Evolutionary conservation across 2,113 vertebrate species (phyloP).

Genomic region (Psilopsiagon aymara): DNA sequence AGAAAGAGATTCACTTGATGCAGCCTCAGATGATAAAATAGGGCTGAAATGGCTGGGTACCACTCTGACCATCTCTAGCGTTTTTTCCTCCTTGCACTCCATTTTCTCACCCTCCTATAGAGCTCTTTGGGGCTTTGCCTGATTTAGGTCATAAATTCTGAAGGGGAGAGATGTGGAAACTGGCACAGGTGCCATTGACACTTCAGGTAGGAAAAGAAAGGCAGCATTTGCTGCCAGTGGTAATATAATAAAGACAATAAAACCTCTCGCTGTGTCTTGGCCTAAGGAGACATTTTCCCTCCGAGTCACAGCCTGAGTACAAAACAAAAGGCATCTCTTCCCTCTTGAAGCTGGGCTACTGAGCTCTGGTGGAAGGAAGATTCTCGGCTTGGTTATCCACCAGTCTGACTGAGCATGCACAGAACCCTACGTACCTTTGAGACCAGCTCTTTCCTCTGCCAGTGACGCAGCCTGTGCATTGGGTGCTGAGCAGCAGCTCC

Average conservation of each 20-base stretch:
- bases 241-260: background rate
- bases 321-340: background rate
- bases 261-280: background rate
- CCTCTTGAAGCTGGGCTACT: background rate
- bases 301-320: background rate
- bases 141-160: constrained; percentile 1
- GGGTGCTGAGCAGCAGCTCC: background rate
- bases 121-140: background rate
- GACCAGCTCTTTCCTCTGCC: background rate
- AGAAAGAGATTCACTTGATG: constrained; percentile 1
- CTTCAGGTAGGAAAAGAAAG: background rate
- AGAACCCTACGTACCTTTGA: background rate
- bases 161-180: background rate
- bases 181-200: background rate
- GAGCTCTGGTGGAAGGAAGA: background rate
- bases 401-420: background rate
- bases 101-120: background rate
- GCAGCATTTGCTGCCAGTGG: background rate
- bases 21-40: constrained; percentile 16
- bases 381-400: background rate
- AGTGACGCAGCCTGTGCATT: background rate
- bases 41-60: background rate
- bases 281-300: background rate
- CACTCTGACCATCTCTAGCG: background rate
- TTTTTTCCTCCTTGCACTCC: background rate